Percentiles rank a stretch among this genome's conserved stretches.
Conservation (phyloP, 2,888 invertebrate species). For the Eubasilissa splendida region DNA sequence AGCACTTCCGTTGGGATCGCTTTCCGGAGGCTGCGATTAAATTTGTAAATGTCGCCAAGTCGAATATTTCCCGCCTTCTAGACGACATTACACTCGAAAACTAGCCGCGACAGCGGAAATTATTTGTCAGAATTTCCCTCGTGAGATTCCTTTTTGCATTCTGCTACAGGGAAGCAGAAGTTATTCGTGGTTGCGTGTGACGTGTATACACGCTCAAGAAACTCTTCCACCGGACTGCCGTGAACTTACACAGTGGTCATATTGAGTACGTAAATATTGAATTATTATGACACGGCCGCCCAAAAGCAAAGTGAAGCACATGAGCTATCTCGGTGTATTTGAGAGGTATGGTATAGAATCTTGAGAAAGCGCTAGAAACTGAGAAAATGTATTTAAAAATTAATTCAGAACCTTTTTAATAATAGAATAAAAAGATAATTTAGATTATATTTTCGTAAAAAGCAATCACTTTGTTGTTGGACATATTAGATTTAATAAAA, state of each 20-base stretch:
- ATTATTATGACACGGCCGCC: not conserved
- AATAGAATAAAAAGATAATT: no score
- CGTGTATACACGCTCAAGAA: no score
- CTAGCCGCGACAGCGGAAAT: slow-evolving; percentile 47
- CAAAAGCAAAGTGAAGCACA: not conserved
- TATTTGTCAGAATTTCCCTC: slow-evolving; percentile 44
- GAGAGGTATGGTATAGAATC: no score
- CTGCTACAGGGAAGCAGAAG: not conserved
- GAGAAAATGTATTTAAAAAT: no score
- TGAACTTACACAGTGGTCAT: not conserved
- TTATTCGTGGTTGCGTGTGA: no score
- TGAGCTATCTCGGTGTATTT: no score
- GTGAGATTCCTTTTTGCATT: slow-evolving; percentile 27
- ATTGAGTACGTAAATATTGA: not conserved
- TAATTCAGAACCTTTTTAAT: no score
- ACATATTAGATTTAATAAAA: no score
- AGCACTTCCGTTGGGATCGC: slow-evolving; percentile 43
- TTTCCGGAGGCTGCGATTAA: slow-evolving; percentile 34
- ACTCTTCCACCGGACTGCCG: not conserved
- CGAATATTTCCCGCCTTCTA: slow-evolving; percentile 25
- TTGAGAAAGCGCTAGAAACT: no score
- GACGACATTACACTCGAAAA: slow-evolving; percentile 30
- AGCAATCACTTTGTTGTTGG: no score
- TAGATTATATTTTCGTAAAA: no score
- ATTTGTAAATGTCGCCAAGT: slow-evolving; percentile 32